Percentiles rank a stretch among this genome's conserved stretches.
Conservation (phyloP, 2,797 vertebrate species). For the Mormyrops attenuatus region DNA sequence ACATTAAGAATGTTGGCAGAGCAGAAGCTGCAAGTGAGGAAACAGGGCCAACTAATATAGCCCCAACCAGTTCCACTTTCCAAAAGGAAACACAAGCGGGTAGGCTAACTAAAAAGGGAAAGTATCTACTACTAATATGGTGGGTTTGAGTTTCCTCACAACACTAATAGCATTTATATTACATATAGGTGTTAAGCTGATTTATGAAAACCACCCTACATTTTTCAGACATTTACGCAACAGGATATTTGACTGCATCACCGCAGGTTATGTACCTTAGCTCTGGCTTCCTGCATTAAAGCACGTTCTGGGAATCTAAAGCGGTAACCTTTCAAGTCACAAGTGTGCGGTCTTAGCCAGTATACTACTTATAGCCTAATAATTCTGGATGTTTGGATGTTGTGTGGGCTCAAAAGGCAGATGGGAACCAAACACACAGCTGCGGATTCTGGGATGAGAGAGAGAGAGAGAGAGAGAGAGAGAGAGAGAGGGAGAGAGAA, state of each 20-base stretch:
- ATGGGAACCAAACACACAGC: neutral
- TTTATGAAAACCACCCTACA: neutral
- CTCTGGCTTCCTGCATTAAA: neutral
- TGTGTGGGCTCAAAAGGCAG: neutral
- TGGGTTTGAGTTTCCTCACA: neutral
- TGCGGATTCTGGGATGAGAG: neutral
- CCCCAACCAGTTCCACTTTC: neutral
- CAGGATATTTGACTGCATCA: neutral
- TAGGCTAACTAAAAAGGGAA: neutral
- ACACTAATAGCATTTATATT: slow-evolving; percentile 1
- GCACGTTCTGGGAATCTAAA: neutral
- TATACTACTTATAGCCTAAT: neutral
- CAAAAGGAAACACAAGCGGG: neutral
- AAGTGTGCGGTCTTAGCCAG: neutral
- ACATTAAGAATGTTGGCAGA: neutral
- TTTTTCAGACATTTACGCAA: neutral
- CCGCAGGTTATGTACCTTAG: neutral
- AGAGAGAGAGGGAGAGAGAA: neutral
- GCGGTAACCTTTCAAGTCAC: neutral
- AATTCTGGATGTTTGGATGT: neutral
- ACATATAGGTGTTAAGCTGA: neutral
- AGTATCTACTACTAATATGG: neutral
- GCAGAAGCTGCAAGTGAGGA: neutral
- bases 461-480: neutral
- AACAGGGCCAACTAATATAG: neutral